phyloP scores from a whole-genome alignment of 2,888 invertebrate genomes.

The Yponomeuta cagnagella region DNA sequence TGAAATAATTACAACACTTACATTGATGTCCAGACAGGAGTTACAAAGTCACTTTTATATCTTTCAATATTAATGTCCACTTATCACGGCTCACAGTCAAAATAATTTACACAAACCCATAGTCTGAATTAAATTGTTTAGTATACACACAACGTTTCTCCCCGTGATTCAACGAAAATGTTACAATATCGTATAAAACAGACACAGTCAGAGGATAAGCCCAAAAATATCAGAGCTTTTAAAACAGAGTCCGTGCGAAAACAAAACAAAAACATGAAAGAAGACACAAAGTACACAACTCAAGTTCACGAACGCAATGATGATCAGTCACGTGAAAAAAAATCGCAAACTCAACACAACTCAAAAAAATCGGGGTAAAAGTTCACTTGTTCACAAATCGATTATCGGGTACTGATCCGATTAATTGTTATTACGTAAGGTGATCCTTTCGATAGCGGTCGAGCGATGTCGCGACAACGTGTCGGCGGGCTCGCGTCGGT shows the following conservation, averaged over 20 bases:
- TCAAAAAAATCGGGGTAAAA: conserved; percentile 33
- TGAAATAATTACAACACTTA: conserved; percentile 19
- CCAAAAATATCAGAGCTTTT: conserved; percentile 43
- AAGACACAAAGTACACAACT: conserved; percentile 49
- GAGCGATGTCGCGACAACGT: conserved; percentile 34
- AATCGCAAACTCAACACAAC: conserved; percentile 29
- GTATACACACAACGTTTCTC: conserved; percentile 22
- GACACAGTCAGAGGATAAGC: conserved; percentile 53
- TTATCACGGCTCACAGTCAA: conserved; percentile 37
- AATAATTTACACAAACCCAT: conserved; percentile 30
- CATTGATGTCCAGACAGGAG: conserved; percentile 18
- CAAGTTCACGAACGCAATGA: conserved; percentile 45
- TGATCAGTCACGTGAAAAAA: conserved; percentile 25
- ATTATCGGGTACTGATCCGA: conserved; percentile 65
- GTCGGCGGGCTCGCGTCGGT: conserved; percentile 63
- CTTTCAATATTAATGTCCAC: conserved; percentile 20
- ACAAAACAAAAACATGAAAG: conserved; percentile 55
- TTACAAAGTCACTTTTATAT: conserved; percentile 19
- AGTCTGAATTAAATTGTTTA: conserved; percentile 15
- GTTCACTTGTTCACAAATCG: conserved; percentile 63
- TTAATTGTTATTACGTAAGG: conserved; percentile 69
- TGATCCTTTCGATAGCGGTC: conserved; percentile 35
- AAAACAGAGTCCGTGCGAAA: conserved; percentile 44
- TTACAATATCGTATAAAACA: conserved; percentile 33
- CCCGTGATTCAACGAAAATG: conserved; percentile 9